Conservation (phyloP, 2,113 vertebrate genomes). For the Gracilinanus agilis region DNA sequence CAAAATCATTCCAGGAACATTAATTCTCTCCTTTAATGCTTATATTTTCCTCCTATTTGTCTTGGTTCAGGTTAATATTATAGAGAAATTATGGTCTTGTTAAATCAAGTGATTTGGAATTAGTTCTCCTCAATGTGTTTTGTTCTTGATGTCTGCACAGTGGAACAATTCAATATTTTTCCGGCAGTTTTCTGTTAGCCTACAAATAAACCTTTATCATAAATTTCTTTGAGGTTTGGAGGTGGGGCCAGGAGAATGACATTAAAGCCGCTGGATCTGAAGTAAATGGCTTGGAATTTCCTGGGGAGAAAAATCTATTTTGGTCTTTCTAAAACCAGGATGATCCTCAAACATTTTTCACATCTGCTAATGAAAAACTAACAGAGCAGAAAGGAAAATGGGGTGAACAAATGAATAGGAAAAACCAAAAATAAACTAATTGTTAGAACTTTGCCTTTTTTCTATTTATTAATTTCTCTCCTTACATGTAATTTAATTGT, state of each 20-base stretch:
- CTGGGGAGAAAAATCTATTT: neutral
- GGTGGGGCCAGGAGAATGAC: neutral
- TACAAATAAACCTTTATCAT: neutral
- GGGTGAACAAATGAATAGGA: neutral
- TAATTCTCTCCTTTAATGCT: neutral
- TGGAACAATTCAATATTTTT: neutral
- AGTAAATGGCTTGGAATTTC: neutral
- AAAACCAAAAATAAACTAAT: neutral
- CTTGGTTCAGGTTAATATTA: neutral
- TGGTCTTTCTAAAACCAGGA: neutral
- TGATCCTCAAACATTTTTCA: neutral
- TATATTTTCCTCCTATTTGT: neutral
- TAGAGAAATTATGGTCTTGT: neutral
- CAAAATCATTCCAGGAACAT: neutral
- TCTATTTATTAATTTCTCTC: neutral
- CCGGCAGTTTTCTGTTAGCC: neutral
- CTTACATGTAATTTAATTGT: neutral
- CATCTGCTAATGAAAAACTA: neutral
- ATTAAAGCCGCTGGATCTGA: neutral
- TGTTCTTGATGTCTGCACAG: neutral
- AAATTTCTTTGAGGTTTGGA: neutral
- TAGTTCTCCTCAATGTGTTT: neutral
- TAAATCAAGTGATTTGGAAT: neutral
- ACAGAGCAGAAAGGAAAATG: neutral
- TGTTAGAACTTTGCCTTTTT: neutral